phyloP scores from a whole-genome alignment of 2,888 invertebrate species.

The Plutella xylostella region DNA sequence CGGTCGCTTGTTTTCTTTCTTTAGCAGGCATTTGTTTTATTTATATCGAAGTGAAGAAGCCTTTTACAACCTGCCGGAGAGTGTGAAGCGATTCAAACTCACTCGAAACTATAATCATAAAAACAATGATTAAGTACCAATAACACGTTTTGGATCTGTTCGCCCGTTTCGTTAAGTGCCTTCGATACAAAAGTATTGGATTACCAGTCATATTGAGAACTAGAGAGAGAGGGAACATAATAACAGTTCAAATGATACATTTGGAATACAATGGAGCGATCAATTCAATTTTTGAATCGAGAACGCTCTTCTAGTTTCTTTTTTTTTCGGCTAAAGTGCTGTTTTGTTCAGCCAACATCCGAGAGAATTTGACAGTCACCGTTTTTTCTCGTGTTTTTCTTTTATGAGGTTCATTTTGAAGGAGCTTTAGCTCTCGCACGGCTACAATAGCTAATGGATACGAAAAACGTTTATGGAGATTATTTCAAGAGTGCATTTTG shows the following conservation, averaged over 20 bases:
- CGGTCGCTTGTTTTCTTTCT: too few species aligned
- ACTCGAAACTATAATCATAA: not conserved
- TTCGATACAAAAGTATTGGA: constrained; percentile 69
- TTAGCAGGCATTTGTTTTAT: too few species aligned
- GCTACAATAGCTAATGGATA: too few species aligned
- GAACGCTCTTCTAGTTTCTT: constrained; percentile 64
- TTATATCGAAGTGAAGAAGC: too few species aligned
- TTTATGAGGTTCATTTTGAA: too few species aligned
- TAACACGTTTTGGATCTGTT: constrained; percentile 43
- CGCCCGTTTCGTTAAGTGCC: constrained; percentile 54
- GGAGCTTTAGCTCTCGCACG: too few species aligned
- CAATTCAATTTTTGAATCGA: constrained; percentile 71
- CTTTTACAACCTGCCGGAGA: too few species aligned
- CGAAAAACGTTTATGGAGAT: too few species aligned
- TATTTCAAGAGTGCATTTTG: too few species aligned
- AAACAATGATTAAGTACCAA: constrained; percentile 26
- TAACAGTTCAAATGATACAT: constrained; percentile 71
- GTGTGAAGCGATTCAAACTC: not conserved
- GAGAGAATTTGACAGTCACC: constrained; percentile 67
- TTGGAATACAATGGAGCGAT: constrained; percentile 70
- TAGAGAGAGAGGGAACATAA: constrained; percentile 60
- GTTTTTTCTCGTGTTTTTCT: constrained; percentile 60
- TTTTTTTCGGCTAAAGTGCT: constrained; percentile 63
- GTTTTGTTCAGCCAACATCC: constrained; percentile 67
- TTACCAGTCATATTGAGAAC: constrained; percentile 61